Evolutionary conservation across 2,797 vertebrate genomes (phyloP).

Genomic region (Oryzias sinensis): DNA sequence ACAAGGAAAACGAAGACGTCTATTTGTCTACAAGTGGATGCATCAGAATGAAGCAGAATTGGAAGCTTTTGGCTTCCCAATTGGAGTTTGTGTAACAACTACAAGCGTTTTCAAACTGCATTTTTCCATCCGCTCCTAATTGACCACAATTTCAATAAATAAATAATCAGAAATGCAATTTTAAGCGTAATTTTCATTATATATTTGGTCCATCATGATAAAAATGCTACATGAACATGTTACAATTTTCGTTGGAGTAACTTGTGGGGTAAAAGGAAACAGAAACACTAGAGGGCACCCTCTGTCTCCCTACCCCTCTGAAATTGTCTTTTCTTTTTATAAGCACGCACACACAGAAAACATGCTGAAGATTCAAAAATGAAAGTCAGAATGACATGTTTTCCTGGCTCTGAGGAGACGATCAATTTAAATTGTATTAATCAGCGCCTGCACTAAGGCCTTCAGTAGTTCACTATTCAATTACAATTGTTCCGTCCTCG

Average conservation of each 20-base stretch:
- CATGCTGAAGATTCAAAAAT: slow-evolving; percentile 70
- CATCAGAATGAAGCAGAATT: too few species aligned
- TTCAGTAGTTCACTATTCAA: slow-evolving; percentile 76
- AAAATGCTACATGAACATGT: too few species aligned
- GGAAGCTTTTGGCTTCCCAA: too few species aligned
- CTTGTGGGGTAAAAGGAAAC: slow-evolving; percentile 54
- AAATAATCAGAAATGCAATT: too few species aligned
- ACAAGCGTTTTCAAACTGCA: not conserved
- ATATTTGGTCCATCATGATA: too few species aligned
- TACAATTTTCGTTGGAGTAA: too few species aligned
- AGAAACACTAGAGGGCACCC: slow-evolving; percentile 73
- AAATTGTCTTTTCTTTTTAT: slow-evolving; percentile 10
- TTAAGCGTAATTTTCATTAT: too few species aligned
- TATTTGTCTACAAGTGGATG: too few species aligned
- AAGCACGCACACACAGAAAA: slow-evolving; percentile 30
- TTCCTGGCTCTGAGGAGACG: slow-evolving; percentile 70
- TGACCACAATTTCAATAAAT: too few species aligned
- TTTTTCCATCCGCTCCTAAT: too few species aligned
- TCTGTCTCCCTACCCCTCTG: slow-evolving; percentile 58
- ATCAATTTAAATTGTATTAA: slow-evolving; percentile 78
- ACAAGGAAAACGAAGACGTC: too few species aligned
- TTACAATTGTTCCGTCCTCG: slow-evolving; percentile 68
- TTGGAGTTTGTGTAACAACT: too few species aligned
- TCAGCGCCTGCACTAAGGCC: slow-evolving; percentile 71
- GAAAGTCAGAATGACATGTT: slow-evolving; percentile 73